Percentiles rank a stretch among this genome's conserved stretches.
Evolutionary conservation across 2,888 invertebrate species (phyloP).

Genomic region (Rhingia rostrata): DNA sequence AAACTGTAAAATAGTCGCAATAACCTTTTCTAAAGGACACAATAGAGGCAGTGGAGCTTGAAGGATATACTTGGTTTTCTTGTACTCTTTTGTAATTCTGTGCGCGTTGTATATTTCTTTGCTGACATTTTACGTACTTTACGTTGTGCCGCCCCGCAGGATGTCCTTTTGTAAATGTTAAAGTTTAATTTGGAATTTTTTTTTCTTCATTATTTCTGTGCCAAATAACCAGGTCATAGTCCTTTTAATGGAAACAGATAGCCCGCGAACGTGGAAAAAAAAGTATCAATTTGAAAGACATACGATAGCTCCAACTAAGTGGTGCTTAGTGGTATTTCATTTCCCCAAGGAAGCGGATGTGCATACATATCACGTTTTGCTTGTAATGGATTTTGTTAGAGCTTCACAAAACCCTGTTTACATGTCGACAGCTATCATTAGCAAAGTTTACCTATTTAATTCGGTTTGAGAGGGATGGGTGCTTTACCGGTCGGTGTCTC

Average conservation of each 20-base stretch:
- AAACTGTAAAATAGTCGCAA: constrained; percentile 43
- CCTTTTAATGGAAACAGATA: background rate
- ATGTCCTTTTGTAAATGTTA: constrained; percentile 22
- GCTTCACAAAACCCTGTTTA: constrained; percentile 13
- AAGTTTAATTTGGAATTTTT: constrained; percentile 13
- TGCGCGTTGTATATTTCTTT: constrained; percentile 12
- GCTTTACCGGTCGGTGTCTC: constrained; percentile 8
- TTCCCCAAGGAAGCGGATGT: constrained; percentile 15
- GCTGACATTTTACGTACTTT: constrained; percentile 55
- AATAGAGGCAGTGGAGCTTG: constrained; percentile 38
- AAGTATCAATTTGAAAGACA: background rate
- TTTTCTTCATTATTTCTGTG: constrained; percentile 3
- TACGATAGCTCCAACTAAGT: constrained; percentile 1
- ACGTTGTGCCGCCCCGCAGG: constrained; percentile 35
- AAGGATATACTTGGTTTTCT: constrained; percentile 18
- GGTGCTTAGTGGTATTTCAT: constrained; percentile 14
- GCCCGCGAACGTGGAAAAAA: background rate
- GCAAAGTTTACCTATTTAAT: constrained; percentile 31
- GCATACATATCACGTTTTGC: constrained; percentile 10
- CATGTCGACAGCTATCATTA: background rate
- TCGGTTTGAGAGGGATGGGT: background rate
- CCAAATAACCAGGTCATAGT: constrained; percentile 16
- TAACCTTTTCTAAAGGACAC: constrained; percentile 35
- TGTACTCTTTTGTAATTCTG: background rate
- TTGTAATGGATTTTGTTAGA: constrained; percentile 27